Evolutionary conservation across 1,140 invertebrate species (phyloP), one percentile per base, ranked within the genome.

Genomic region (Acromyrmex charruanus): DNA sequence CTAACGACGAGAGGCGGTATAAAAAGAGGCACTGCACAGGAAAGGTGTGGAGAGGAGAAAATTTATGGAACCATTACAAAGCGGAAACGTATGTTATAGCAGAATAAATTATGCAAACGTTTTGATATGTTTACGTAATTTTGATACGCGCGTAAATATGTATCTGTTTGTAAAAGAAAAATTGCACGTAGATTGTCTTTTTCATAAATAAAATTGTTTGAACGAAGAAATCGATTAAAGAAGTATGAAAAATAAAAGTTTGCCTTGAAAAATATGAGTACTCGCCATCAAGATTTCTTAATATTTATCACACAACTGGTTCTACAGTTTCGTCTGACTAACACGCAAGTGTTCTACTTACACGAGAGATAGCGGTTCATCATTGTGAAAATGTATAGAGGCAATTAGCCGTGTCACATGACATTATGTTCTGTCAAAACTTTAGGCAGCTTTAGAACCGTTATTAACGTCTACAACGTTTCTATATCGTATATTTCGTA

Each of bases 341-440:
- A 74, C 25, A 21, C 80, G 25, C 4, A 16, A 31, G 55, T 74
- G 25, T 84, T 84, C 69, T 21, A 75, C 80, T 84, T 75, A 61
- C 58, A 14, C 25, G 39, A 35, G 39, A 74, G 39, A 58, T 72
- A 61, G n/a, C 39, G 80, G 80, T 63, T 84, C 55, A 84, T 84
- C 80, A 21, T 75, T 61, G 58, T 18, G 55, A 75, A 61, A 84
- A 84, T 75, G 58, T 84, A 84, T 75, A 63, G 80, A 44, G n/a
- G 80, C 69, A 75, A 75, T 72, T 84, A 75, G 69, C 39, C 28
- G 58, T 51, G 80, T 84, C 80, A 84, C 14, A 25, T 74, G 80
- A 84, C 69, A 84, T 84, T 84, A 84, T 84, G 80, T 74, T 84
- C 80, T 63, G 80, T 75, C 80, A 84, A 84, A 84, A 84, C 69